Percentiles rank a stretch among this genome's conserved stretches.
These are phyloP conservation scores for Zaprionus kolodkinae DNA, from an alignment of 1,140 invertebrate species.

Conservation along the genomic window DNA sequence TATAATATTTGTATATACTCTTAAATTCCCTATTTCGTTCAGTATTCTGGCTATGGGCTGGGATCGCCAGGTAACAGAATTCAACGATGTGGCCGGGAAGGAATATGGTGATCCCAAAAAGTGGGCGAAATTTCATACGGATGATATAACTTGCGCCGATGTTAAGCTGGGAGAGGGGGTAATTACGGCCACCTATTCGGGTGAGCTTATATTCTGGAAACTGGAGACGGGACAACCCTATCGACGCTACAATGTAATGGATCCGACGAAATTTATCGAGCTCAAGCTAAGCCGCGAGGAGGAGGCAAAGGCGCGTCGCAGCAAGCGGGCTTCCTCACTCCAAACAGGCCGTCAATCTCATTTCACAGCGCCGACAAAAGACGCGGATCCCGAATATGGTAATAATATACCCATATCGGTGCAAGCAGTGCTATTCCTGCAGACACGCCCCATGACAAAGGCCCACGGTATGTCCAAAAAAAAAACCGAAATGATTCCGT, in stretches of 20 bases:
- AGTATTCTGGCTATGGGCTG: conserved; percentile 90
- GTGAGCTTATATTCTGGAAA: conserved; percentile 91
- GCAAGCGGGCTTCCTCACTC: too few species aligned
- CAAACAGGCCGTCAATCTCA: too few species aligned
- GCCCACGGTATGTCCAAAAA: conserved; percentile 83
- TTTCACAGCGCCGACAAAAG: too few species aligned
- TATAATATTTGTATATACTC: background rate
- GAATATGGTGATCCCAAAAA: conserved; percentile 85
- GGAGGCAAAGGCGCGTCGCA: conserved; percentile 28
- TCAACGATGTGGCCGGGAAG: conserved; percentile 86
- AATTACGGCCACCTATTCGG: conserved; percentile 89
- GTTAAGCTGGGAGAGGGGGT: conserved; percentile 87
- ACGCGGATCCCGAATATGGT: too few species aligned
- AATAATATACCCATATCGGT: conserved; percentile 81
- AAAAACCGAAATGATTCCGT: background rate
- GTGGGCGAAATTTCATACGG: conserved; percentile 89
- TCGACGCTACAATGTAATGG: conserved; percentile 85
- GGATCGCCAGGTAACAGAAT: conserved; percentile 89
- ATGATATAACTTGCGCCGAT: conserved; percentile 89
- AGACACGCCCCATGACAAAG: conserved; percentile 84
- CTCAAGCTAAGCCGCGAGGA: conserved; percentile 39
- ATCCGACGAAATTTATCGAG: conserved; percentile 82
- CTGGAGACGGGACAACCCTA: conserved; percentile 89
- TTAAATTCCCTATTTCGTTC: background rate
- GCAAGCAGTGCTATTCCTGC: conserved; percentile 86